Conservation (phyloP, 2,888 invertebrate genomes). For the Polia nebulosa region DNA sequence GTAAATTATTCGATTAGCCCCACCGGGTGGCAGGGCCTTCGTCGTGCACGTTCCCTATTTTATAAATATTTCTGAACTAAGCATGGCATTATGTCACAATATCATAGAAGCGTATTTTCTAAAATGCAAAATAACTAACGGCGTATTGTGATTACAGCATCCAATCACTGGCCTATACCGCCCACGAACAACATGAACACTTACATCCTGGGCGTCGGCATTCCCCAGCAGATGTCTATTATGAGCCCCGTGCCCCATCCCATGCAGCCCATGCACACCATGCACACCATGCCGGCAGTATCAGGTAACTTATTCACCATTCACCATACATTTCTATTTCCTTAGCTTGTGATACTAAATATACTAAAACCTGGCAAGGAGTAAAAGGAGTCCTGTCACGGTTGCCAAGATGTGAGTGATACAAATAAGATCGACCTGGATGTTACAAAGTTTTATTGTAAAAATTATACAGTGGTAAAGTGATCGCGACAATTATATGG, state of each 20-base stretch:
- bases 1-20: no score
- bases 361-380: not conserved
- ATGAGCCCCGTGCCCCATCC: conserved; percentile 65
- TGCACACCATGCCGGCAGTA: conserved; percentile 70
- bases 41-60: no score
- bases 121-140: not conserved
- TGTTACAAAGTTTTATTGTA: no score
- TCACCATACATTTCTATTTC: conserved; percentile 17
- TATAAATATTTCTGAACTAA: not conserved
- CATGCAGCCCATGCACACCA: conserved; percentile 68
- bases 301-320: conserved; percentile 70
- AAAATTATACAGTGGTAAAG: no score
- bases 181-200: conserved; percentile 70
- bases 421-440: no score
- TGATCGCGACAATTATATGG: no score
- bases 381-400: no score
- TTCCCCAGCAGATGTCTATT: conserved; percentile 75
- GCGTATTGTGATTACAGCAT: conserved; percentile 45
- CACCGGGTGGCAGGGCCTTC: no score
- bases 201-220: conserved; percentile 71
- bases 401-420: no score
- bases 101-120: not conserved
- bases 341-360: not conserved
- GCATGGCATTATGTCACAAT: not conserved
- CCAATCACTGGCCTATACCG: conserved; percentile 61